Evolutionary conservation across 2,797 vertebrate genomes (phyloP).

Genomic region (Ptychobarbus kaznakovi): DNA sequence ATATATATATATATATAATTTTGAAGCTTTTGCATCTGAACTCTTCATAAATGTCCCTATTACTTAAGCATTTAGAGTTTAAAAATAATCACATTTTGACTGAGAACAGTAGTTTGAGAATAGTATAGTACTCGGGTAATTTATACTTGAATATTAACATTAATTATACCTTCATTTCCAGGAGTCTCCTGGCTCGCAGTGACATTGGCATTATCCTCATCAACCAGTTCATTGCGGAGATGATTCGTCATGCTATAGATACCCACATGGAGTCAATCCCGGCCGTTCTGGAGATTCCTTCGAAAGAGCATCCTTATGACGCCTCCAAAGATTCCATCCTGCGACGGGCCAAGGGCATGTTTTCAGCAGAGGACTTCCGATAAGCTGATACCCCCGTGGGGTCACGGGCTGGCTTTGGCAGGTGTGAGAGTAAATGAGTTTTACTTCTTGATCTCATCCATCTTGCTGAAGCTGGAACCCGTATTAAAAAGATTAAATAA

Average conservation of each 20-base stretch:
- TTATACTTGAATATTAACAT: neutral
- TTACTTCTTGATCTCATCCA: neutral
- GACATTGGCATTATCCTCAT: constrained; percentile 96
- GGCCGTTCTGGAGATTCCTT: constrained; percentile 92
- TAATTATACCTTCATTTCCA: constrained; percentile 60
- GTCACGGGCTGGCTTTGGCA: neutral
- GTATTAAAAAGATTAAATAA: constrained; percentile 8
- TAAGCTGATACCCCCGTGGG: constrained; percentile 64
- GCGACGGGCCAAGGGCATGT: constrained; percentile 93
- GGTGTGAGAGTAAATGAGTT: neutral
- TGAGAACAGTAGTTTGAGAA: neutral
- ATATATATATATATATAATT: too few relatives aligned
- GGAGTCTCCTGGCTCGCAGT: constrained; percentile 88
- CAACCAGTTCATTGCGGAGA: constrained; percentile 94
- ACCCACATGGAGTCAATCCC: constrained; percentile 90
- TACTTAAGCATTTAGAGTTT: neutral
- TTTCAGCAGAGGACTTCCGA: constrained; percentile 90
- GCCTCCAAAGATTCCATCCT: constrained; percentile 94
- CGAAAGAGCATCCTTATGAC: constrained; percentile 96
- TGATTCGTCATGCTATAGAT: constrained; percentile 94
- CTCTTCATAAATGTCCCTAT: neutral
- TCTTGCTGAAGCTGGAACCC: constrained; percentile 8
- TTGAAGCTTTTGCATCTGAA: too few relatives aligned
- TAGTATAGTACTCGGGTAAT: neutral
- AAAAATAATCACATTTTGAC: neutral